These are phyloP conservation scores for Notothenia rossii DNA, from an alignment of 2,113 vertebrate species.

Conservation along the genomic window DNA sequence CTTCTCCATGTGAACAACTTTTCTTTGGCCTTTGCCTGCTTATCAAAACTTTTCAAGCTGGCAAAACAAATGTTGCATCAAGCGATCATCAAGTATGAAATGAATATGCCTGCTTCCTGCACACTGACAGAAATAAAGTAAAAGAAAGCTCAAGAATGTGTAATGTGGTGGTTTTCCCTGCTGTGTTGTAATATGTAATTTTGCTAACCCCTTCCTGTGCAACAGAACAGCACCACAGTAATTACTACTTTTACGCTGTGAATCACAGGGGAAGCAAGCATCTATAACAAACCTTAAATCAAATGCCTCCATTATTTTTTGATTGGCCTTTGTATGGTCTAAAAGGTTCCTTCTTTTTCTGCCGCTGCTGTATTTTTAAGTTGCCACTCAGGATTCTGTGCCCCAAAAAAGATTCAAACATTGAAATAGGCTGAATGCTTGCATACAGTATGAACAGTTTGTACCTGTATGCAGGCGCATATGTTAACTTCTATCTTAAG, in stretches of 20 bases:
- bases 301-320: conserved; percentile 41
- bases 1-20: not conserved
- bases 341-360: not conserved
- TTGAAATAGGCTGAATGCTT: not conserved
- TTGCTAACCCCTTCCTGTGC: conserved; percentile 48
- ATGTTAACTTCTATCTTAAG: not conserved
- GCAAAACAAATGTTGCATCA: not conserved
- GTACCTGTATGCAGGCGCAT: not conserved
- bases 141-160: conserved; percentile 1
- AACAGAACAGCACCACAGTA: conserved; percentile 37
- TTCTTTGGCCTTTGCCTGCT: not conserved
- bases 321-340: conserved; percentile 45
- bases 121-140: not conserved
- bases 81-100: not conserved
- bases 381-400: conserved; percentile 28
- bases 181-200: conserved; percentile 56
- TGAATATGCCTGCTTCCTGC: not conserved
- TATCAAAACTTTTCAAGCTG: not conserved
- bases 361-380: conserved; percentile 33
- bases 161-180: conserved; percentile 17
- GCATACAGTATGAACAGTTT: not conserved
- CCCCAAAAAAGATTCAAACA: conserved; percentile 2
- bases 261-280: conserved; percentile 50
- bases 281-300: conserved; percentile 51
- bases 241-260: conserved; percentile 57